Base-by-base conservation (phyloP, 2,888 invertebrate genomes). In the Cerceris ruficornis region DNA sequence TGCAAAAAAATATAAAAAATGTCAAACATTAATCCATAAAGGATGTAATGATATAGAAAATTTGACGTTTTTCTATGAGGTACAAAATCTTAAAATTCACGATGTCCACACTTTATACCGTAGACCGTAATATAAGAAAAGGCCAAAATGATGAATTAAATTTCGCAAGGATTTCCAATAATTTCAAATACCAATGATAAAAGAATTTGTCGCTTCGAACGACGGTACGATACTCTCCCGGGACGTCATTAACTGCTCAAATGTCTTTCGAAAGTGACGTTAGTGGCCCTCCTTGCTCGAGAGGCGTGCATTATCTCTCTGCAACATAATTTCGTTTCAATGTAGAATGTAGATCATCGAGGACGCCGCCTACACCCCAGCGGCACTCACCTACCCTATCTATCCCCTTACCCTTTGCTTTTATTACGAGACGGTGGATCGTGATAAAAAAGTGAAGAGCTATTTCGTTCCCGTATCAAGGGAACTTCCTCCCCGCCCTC, bases 261-360 rank as follows among this genome's bases (percentile, higher is more conserved):
- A 84, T 81, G 81, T 81, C 82, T 77, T 80, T 81, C 62, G 68
- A 82, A 81, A 80, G 72, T 72, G 70, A 77, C 70, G 81, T 69
- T 68, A 58, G 59, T 65, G 54, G 61, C 62, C 69, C 52, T 50
- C 57, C 60, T 72, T 70, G 74, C 69, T 76, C 61, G 70, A 73
- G 62, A 76, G 73, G 73, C 77, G 67, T 85, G 76, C 82, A 86
- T 86, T 86, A 86, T 86, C 84, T 77, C 80, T 62, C 28, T 57
- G 79, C 79, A 61, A 71, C 75, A 84, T 84, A 83, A 84, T 84
- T 86, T 80, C 83, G 81, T 83, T 84, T 80, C 86, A 71, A 81
- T 80, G 85, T 86, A 86, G 84, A 71, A 81, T 80, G 85, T 86
- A 86, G 84, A 86, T 86, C 83, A 83, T 80, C 69, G 76, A 80